Evolutionary conservation across 2,888 invertebrate genomes (phyloP), one percentile per base, ranked within the genome.

Genomic region (Andrena hattorfiana): DNA sequence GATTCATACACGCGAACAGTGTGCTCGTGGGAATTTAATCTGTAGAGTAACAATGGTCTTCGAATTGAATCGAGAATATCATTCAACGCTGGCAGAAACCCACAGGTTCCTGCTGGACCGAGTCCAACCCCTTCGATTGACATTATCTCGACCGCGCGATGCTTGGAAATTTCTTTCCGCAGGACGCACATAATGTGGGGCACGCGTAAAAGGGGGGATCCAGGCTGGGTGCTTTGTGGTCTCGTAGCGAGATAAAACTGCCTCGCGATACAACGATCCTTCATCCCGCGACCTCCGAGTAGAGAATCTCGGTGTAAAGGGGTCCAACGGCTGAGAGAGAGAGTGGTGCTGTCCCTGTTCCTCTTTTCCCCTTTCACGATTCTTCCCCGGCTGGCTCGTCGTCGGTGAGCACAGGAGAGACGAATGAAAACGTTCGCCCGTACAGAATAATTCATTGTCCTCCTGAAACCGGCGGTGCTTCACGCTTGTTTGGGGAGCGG

Each of bases 401-500:
- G 74, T 13, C 81, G 68, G 51, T 68, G 82, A 78, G 82, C 59
- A 81, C 80, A 76, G 80, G 79, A 77, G 84, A 80, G 78, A 76
- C 89, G 89, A 91, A 93, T 93, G 90, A 92, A 92, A 92, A 92
- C 90, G 92, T 93, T 90, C 87, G 85, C 85, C 81, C 85, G 86
- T 84, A 92, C 87, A 88, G 90, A 91, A 93, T 92, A 92, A 93
- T 92, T 92, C 92, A 92, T 92, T 90, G 90, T 85, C 78, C 88
- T 81, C 80, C 76, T 77, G 79, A 88, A 84, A 88, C 84, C 87
- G 84, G 86, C 81, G 85, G 75, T 86, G 84, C 89, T 90, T 90
- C 89, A 85, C 86, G 90, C 90, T 90, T 89, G 89, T 90, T 90
- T 86, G 89, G 87, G 86, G 88, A 84, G 73, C 79, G 88, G 85